Evolutionary conservation across 2,888 invertebrate species (phyloP).

Genomic region (Hypercompe scribonia): DNA sequence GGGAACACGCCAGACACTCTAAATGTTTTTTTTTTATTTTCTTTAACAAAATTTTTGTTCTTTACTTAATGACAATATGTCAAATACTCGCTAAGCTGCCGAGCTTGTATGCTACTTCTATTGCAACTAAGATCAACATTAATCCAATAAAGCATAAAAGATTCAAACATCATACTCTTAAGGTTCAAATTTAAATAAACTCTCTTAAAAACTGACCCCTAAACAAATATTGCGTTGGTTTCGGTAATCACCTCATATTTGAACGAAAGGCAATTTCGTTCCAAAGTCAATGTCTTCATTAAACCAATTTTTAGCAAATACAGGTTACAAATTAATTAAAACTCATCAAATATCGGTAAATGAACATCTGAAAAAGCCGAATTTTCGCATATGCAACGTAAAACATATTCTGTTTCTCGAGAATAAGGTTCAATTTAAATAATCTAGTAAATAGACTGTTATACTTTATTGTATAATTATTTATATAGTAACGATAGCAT

Average conservation of each 20-base stretch:
- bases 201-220: neutral
- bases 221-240: neutral
- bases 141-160: neutral
- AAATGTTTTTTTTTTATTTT: too few relatives aligned
- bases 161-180: neutral
- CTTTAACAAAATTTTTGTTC: too few relatives aligned
- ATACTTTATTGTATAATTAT: slow-evolving; percentile 23
- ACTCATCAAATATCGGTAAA: slow-evolving; percentile 29
- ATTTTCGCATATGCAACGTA: slow-evolving; percentile 14
- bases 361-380: slow-evolving; percentile 22
- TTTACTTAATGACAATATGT: too few relatives aligned
- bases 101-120: neutral
- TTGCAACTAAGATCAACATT: neutral
- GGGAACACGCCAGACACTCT: too few relatives aligned
- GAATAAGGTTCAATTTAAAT: slow-evolving; percentile 7
- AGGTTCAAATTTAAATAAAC: neutral
- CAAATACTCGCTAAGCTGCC: too few relatives aligned
- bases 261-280: slow-evolving; percentile 4
- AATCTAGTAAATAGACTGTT: slow-evolving; percentile 29
- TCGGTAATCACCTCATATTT: neutral
- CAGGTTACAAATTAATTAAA: slow-evolving; percentile 52
- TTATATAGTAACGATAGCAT: neutral
- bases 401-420: neutral
- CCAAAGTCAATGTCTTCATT: neutral
- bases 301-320: slow-evolving; percentile 27